Percentiles rank a stretch among this genome's conserved stretches.
Evolutionary conservation across 2,888 invertebrate genomes (phyloP).

Genomic region (Exephanes ischioxanthus): DNA sequence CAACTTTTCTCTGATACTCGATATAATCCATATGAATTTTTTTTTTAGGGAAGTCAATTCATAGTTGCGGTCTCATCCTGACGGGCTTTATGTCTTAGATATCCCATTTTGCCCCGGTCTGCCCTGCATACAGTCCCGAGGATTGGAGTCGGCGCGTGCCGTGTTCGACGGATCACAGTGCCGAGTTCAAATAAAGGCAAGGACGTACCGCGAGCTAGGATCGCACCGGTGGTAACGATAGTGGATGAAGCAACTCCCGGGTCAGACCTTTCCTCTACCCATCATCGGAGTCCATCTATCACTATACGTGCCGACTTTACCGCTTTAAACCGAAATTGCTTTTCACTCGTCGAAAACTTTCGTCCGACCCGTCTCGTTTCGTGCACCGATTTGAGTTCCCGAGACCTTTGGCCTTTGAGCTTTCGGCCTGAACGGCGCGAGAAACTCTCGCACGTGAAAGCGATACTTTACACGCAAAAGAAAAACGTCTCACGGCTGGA

Average conservation of each 20-base stretch:
- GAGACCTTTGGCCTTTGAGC: conserved; percentile 60
- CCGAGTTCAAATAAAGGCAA: conserved; percentile 56
- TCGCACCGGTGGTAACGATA: conserved; percentile 65
- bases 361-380: conserved; percentile 27
- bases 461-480: not conserved
- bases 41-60: no score
- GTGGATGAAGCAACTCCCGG: conserved; percentile 48
- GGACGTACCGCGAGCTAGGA: conserved; percentile 68
- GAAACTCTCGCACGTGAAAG: conserved; percentile 3
- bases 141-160: conserved; percentile 32
- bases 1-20: no score
- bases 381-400: conserved; percentile 38
- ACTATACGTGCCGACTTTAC: conserved; percentile 15
- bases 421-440: conserved; percentile 18
- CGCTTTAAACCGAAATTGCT: conserved; percentile 51
- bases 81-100: no score
- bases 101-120: not conserved
- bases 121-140: not conserved
- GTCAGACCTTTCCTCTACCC: conserved; percentile 39
- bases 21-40: no score
- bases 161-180: conserved; percentile 22
- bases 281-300: conserved; percentile 21
- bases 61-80: no score
- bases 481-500: conserved; percentile 14
- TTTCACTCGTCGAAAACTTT: conserved; percentile 57